A percentile compares a stretch with the other conserved stretches of the same genome.
phyloP scores from a whole-genome alignment of 2,888 invertebrate species.

The Yponomeuta sedellus region DNA sequence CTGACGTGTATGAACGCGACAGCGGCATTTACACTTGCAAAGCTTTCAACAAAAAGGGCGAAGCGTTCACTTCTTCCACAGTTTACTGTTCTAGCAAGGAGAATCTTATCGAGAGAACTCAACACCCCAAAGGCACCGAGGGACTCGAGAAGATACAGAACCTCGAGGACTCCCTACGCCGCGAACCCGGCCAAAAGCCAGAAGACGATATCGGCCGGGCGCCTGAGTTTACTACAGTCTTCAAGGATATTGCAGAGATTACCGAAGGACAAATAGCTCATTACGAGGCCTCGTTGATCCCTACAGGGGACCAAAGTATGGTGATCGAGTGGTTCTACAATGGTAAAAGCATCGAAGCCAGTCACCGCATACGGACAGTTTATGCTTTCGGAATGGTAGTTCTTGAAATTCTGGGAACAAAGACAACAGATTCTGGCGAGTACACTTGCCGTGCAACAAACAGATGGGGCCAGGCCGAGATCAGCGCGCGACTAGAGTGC shows the following conservation, averaged over 20 bases:
- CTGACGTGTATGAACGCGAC: slow-evolving; percentile 94
- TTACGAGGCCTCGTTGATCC: slow-evolving; percentile 96
- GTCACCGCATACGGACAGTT: slow-evolving; percentile 93
- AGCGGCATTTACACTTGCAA: slow-evolving; percentile 96
- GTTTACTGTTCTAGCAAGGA: slow-evolving; percentile 89
- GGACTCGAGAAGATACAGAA: slow-evolving; percentile 94
- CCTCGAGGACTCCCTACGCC: slow-evolving; percentile 89
- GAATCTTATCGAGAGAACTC: slow-evolving; percentile 89
- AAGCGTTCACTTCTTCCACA: slow-evolving; percentile 94
- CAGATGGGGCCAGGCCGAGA: slow-evolving; percentile 91
- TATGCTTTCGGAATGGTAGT: slow-evolving; percentile 99
- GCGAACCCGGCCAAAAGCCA: slow-evolving; percentile 80
- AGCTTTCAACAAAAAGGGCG: slow-evolving; percentile 90
- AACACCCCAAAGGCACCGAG: slow-evolving; percentile 96
- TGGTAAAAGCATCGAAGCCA: slow-evolving; percentile 90
- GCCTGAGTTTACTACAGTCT: slow-evolving; percentile 92
- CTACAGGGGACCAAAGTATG: slow-evolving; percentile 95
- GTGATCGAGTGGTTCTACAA: slow-evolving; percentile 98
- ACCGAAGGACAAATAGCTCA: slow-evolving; percentile 98
- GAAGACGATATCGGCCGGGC: slow-evolving; percentile 89
- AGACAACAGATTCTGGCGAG: slow-evolving; percentile 92
- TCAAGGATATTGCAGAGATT: slow-evolving; percentile 87
- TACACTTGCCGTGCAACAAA: slow-evolving; percentile 94
- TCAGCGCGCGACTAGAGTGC: slow-evolving; percentile 83
- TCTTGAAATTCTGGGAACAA: slow-evolving; percentile 95